Percentiles rank a stretch among this genome's conserved stretches.
Evolutionary conservation across 1,140 invertebrate species (phyloP).

Genomic region (Bombus waltoni): DNA sequence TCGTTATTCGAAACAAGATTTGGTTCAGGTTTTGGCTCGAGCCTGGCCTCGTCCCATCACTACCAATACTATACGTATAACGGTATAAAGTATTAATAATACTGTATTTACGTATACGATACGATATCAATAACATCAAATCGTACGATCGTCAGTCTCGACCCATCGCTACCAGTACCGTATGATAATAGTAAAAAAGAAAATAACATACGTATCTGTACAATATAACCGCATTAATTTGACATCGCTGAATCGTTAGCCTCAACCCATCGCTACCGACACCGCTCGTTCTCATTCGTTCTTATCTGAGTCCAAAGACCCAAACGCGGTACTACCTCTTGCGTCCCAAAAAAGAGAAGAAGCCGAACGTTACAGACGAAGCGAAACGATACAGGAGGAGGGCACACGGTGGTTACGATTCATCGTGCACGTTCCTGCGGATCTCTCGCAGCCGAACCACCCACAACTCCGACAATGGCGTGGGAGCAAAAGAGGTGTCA

Average conservation of each 20-base stretch:
- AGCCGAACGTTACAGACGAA: not conserved
- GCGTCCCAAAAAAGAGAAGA: not conserved
- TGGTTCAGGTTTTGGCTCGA: too few species aligned
- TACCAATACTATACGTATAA: too few species aligned
- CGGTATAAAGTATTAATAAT: too few species aligned
- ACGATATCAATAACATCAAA: too few species aligned
- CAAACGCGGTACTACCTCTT: not conserved
- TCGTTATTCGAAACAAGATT: too few species aligned
- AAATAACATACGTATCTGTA: too few species aligned
- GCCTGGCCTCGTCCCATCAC: too few species aligned
- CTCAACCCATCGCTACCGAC: not conserved
- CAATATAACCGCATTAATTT: too few species aligned
- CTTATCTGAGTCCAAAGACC: not conserved
- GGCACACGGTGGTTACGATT: constrained; percentile 13
- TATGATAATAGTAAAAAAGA: too few species aligned
- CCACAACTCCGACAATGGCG: constrained; percentile 25
- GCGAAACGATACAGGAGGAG: not conserved
- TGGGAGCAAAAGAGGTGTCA: constrained; percentile 40
- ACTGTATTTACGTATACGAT: too few species aligned
- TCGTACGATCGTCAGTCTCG: too few species aligned
- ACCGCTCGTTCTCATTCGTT: constrained; percentile 2
- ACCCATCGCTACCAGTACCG: too few species aligned
- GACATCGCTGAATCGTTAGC: not conserved
- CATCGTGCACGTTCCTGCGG: not conserved
- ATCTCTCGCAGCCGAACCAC: constrained; percentile 14